These are phyloP conservation scores for Stenotaenia linearis DNA, from an alignment of 2,888 invertebrate genomes.

Conservation along the genomic window DNA sequence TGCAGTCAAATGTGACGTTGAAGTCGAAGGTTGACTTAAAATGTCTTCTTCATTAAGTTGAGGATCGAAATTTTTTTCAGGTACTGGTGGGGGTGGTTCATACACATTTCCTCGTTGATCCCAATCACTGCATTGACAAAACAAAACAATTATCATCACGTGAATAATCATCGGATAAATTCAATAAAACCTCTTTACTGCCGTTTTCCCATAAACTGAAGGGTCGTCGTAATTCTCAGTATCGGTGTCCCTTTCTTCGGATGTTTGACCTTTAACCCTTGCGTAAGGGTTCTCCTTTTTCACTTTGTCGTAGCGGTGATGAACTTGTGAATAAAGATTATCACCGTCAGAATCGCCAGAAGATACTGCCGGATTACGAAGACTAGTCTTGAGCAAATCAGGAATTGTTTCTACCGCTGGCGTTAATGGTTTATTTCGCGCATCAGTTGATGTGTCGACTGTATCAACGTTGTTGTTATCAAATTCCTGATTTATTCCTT, in stretches of 20 bases:
- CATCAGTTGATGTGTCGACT: neutral
- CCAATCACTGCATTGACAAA: neutral
- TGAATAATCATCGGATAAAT: neutral
- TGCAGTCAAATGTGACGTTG: slow-evolving; percentile 24
- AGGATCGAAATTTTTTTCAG: slow-evolving; percentile 31
- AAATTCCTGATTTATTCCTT: neutral
- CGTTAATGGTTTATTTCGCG: neutral
- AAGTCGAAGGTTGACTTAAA: neutral
- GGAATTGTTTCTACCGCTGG: neutral
- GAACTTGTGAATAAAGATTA: slow-evolving; percentile 68
- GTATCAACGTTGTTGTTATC: neutral
- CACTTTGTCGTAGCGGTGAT: slow-evolving; percentile 44
- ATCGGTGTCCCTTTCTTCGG: slow-evolving; percentile 41
- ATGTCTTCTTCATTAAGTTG: neutral
- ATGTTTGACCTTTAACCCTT: slow-evolving; percentile 40
- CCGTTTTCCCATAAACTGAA: slow-evolving; percentile 27
- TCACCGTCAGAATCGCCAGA: slow-evolving; percentile 45
- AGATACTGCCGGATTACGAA: neutral
- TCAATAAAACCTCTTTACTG: neutral
- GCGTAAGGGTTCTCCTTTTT: slow-evolving; percentile 46
- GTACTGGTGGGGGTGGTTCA: slow-evolving; percentile 32
- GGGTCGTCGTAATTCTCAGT: slow-evolving; percentile 42
- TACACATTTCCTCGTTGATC: neutral
- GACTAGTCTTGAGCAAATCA: neutral
- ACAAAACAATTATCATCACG: neutral